phyloP scores from a whole-genome alignment of 2,113 vertebrate genomes.

The Takifugu bimaculatus region DNA sequence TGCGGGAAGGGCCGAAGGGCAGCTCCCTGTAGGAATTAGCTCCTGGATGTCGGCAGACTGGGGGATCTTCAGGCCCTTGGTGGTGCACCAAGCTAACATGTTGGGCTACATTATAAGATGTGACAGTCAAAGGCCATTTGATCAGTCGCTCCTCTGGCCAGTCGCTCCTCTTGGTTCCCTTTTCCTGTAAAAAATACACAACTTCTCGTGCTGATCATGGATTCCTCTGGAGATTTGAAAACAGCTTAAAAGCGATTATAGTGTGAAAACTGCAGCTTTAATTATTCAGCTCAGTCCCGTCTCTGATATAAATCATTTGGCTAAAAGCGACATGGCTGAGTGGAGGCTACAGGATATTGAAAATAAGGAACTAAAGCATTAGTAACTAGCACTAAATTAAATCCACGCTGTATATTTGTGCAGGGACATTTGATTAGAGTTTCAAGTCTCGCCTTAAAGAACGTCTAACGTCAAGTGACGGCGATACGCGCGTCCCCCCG shows the following conservation, averaged over 20 bases:
- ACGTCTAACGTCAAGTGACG: slow-evolving; percentile 7
- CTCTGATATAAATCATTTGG: background rate
- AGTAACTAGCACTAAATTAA: too few species aligned
- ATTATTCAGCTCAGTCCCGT: slow-evolving; percentile 24
- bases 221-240: slow-evolving; percentile 5
- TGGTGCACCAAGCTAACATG: slow-evolving; percentile 54
- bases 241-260: background rate
- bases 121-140: too few species aligned
- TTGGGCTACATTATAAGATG: slow-evolving; percentile 46
- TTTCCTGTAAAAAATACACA: slow-evolving; percentile 19
- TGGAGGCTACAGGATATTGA: background rate
- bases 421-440: background rate
- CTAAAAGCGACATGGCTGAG: background rate
- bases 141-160: too few species aligned
- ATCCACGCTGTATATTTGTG: background rate
- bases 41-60: slow-evolving; percentile 41
- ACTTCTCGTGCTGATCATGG: slow-evolving; percentile 27
- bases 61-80: slow-evolving; percentile 60
- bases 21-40: slow-evolving; percentile 62
- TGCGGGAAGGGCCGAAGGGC: slow-evolving; percentile 30
- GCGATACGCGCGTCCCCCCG: slow-evolving; percentile 23
- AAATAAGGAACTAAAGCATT: background rate
- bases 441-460: background rate
- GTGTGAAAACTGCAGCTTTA: slow-evolving; percentile 8
- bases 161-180: too few species aligned